Conservation (phyloP, 1,140 invertebrate species). For the Aphis gossypii region DNA sequence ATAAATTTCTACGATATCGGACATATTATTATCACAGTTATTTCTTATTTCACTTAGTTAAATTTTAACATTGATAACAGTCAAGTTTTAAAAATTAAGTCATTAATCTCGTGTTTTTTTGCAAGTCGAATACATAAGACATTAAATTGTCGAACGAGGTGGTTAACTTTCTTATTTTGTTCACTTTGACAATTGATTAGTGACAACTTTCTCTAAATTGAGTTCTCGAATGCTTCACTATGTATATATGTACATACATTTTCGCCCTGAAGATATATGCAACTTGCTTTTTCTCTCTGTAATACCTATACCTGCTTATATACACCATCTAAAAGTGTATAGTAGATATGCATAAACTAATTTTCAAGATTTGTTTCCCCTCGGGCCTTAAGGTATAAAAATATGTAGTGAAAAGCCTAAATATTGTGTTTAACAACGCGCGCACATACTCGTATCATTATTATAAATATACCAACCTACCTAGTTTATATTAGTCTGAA, state of each 20-base stretch:
- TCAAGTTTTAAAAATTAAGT: background rate
- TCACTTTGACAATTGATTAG: background rate
- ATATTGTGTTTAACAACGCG: background rate
- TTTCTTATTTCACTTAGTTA: background rate
- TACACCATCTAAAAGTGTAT: background rate
- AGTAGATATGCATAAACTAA: constrained; percentile 14
- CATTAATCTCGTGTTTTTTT: background rate
- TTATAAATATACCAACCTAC: background rate
- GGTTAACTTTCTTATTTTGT: constrained; percentile 45
- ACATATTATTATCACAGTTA: background rate
- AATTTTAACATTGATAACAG: background rate
- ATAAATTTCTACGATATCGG: background rate
- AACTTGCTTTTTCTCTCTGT: constrained; percentile 38
- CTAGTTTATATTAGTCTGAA: constrained; percentile 21
- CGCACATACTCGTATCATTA: background rate
- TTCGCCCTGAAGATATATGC: background rate
- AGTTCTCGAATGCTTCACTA: constrained; percentile 18
- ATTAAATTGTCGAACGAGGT: background rate
- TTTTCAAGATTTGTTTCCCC: background rate
- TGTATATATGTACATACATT: background rate
- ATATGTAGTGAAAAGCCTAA: background rate
- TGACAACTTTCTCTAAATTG: constrained; percentile 51
- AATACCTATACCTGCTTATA: constrained; percentile 9
- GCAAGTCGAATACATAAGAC: background rate
- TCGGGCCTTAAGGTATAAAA: background rate